Base-by-base conservation (phyloP, 2,888 invertebrate species). In the Diplazon laetatorius region DNA sequence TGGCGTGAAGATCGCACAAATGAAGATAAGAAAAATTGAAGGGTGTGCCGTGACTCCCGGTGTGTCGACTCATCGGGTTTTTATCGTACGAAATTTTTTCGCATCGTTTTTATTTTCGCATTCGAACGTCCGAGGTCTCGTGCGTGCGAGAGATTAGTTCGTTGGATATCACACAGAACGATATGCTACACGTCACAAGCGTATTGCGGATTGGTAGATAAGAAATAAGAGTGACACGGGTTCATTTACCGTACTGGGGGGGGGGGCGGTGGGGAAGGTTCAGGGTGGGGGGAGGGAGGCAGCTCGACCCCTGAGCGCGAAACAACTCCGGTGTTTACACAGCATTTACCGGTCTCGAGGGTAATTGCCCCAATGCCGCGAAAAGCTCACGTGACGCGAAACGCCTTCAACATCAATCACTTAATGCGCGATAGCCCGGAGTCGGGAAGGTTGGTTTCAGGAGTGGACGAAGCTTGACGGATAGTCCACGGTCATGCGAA, bases 371-470 rank as follows among this genome's bases (percentile, higher is more conserved):
- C 72, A 62, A 72, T 60, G 66, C 68, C 52, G 66, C 72, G 72
- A 77, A 72, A 76, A 77, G 76, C 76, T 77, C 72, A 77, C 76
- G 76, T 77, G 76, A 71, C 68, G 25, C 76, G 71, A 63, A 68
- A 68, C 72, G 76, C 76, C 72, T 77, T 57, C 66, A 77, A 68
- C 76, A 77, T 77, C 76, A 77, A 77, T 77, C 76, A 77, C 72
- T 77, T 72, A 42, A 50, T 50, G 72, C 22, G 72, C 76, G 76
- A 77, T 77, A 77, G 48, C 59, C 59, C 62, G 59, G 55, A 62
- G 44, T 66, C 12, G 52, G 20, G 42, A 46, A 20, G 44, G 20
- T 52, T 20, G 35, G 59, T 59, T 18, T 46, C 52, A 44, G 39
- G 59, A 39, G 48, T 14, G 57, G n/a, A 39, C 16, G 60, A 66